Conservation (phyloP, 2,888 invertebrate genomes). For the Bursaphelenchus okinawaensis region DNA sequence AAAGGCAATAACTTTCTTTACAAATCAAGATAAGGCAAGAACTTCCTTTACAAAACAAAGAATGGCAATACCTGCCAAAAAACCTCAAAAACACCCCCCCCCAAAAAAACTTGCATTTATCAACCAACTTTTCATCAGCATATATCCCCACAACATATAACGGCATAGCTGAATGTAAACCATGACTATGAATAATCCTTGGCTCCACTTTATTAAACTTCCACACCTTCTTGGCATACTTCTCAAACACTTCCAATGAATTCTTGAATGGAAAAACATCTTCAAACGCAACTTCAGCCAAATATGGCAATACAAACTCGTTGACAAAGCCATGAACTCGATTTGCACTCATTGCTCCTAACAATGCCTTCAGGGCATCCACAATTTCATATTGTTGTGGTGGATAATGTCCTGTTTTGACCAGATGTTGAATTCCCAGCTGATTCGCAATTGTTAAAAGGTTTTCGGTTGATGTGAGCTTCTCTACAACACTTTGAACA, state of each 20-base stretch:
- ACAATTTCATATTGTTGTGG: slow-evolving; percentile 65
- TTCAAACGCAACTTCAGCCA: slow-evolving; percentile 77
- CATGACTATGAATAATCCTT: slow-evolving; percentile 74
- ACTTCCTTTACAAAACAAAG: slow-evolving; percentile 16
- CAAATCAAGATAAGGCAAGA: slow-evolving; percentile 4
- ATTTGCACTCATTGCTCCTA: slow-evolving; percentile 68
- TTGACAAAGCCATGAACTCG: slow-evolving; percentile 73
- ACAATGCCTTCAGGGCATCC: slow-evolving; percentile 73
- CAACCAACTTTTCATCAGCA: slow-evolving; percentile 64
- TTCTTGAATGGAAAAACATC: slow-evolving; percentile 71
- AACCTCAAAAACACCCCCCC: neutral
- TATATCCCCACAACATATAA: slow-evolving; percentile 84
- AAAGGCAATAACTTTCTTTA: neutral
- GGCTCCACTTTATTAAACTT: slow-evolving; percentile 63
- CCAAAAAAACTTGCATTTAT: slow-evolving; percentile 67
- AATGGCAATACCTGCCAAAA: neutral
- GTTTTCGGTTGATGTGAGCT: slow-evolving; percentile 68
- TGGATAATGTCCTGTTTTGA: slow-evolving; percentile 49
- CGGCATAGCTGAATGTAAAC: slow-evolving; percentile 74
- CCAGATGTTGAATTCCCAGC: slow-evolving; percentile 61
- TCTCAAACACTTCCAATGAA: slow-evolving; percentile 70
- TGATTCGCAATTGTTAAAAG: slow-evolving; percentile 70
- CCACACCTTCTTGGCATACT: slow-evolving; percentile 66
- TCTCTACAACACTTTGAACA: slow-evolving; percentile 66
- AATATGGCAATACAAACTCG: slow-evolving; percentile 75